Conservation (phyloP, 2,113 vertebrate genomes). For the Oreocharis arfaki region DNA sequence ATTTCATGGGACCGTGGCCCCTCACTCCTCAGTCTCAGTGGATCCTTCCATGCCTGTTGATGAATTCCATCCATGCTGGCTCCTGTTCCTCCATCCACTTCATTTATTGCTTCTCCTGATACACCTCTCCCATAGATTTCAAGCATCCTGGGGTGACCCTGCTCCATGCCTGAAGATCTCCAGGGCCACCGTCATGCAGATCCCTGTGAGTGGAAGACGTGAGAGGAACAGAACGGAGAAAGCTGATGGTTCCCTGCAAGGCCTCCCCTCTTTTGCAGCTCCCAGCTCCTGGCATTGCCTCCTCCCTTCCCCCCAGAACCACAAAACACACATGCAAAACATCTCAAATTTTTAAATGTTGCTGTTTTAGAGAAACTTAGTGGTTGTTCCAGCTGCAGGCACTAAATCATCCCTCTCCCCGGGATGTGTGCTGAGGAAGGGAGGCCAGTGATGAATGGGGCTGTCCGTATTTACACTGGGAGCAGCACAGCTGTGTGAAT, state of each 20-base stretch:
- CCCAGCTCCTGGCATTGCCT: background rate
- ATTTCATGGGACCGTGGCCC: no score
- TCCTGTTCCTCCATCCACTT: background rate
- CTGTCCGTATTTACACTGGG: conserved; percentile 72
- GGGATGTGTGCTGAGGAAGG: conserved; percentile 55
- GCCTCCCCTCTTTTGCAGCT: background rate
- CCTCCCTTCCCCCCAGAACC: background rate
- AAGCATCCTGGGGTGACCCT: background rate
- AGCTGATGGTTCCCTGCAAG: background rate
- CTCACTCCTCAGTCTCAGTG: background rate
- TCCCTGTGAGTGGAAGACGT: background rate
- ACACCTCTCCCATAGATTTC: background rate
- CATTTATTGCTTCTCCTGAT: background rate
- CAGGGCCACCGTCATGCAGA: background rate
- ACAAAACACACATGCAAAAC: background rate
- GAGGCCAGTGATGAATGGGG: conserved; percentile 73
- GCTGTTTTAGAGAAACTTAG: conserved; percentile 39
- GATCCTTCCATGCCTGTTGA: background rate
- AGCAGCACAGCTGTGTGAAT: conserved; percentile 63
- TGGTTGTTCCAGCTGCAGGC: conserved; percentile 60
- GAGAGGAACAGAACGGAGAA: background rate
- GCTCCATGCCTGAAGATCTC: background rate
- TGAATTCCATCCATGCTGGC: background rate
- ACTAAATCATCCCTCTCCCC: conserved; percentile 73
- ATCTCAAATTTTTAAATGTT: conserved; percentile 49